Percentiles rank a stretch among this genome's conserved stretches.
phyloP scores from a whole-genome alignment of 2,888 invertebrate genomes.

The Cheilosia soror region DNA sequence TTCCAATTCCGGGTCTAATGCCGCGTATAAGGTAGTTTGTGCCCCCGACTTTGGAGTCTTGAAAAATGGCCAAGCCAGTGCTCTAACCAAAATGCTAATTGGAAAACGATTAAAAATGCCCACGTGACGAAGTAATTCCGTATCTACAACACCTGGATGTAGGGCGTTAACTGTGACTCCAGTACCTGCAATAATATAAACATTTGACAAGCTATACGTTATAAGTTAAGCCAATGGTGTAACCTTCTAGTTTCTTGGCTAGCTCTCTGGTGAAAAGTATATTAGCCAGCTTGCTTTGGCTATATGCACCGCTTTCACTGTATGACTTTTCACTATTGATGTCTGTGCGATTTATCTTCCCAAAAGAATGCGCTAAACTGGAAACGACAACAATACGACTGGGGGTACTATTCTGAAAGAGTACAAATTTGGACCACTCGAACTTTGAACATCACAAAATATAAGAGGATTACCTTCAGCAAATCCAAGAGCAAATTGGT shows the following conservation, averaged over 20 bases:
- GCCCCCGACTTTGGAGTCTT: not conserved
- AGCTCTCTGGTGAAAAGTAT: constrained; percentile 89
- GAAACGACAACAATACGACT: constrained; percentile 87
- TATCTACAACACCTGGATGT: constrained; percentile 86
- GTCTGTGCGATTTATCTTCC: constrained; percentile 85
- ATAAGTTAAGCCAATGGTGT: not conserved
- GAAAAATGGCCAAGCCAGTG: not conserved
- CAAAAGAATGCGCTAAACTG: constrained; percentile 85
- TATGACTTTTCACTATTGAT: constrained; percentile 88
- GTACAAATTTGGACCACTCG: not conserved
- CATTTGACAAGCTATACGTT: not conserved
- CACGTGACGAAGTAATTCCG: not conserved
- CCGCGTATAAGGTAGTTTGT: not conserved
- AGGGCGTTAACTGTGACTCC: constrained; percentile 92
- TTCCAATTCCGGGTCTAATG: not conserved
- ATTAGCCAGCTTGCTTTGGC: constrained; percentile 92
- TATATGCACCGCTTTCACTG: constrained; percentile 86
- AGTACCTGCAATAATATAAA: constrained; percentile 83
- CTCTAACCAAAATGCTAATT: not conserved
- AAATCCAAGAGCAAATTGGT: constrained; percentile 86
- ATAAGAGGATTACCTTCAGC: constrained; percentile 82
- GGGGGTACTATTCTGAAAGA: constrained; percentile 84
- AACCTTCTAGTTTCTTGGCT: constrained; percentile 86
- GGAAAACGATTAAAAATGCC: not conserved
- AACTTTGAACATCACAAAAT: not conserved